Evolutionary conservation across 2,797 vertebrate species (phyloP).

Genomic region (Monodelphis domestica): DNA sequence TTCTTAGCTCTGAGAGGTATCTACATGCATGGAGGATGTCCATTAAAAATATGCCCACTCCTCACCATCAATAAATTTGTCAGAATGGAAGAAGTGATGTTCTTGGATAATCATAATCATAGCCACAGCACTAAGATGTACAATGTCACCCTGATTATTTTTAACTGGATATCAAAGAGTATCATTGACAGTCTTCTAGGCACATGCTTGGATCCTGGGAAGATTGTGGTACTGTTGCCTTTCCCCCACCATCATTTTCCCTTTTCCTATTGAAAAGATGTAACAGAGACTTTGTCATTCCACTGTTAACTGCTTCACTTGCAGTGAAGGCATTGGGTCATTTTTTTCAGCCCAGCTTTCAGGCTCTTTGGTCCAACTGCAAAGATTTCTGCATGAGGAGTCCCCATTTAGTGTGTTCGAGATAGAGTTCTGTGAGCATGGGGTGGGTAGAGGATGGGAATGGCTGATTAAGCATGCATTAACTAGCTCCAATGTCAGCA

Average conservation of each 20-base stretch:
- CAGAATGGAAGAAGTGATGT: background rate
- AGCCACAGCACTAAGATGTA: background rate
- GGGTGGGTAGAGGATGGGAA: background rate
- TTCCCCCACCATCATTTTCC: background rate
- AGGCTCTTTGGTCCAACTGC: background rate
- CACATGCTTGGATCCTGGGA: background rate
- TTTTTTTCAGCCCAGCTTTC: constrained; percentile 14
- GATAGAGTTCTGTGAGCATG: constrained; percentile 33
- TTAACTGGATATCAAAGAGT: background rate
- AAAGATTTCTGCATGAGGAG: constrained; percentile 29
- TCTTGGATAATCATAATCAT: background rate
- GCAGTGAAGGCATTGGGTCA: background rate
- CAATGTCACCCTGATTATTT: background rate
- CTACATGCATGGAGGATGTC: background rate
- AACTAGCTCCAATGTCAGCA: constrained; percentile 29
- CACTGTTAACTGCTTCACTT: background rate
- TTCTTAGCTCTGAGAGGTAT: background rate
- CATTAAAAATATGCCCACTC: background rate
- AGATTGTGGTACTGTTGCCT: background rate
- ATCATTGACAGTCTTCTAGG: background rate
- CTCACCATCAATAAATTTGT: background rate
- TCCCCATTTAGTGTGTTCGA: constrained; percentile 36
- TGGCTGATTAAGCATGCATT: constrained; percentile 22
- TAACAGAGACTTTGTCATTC: background rate
- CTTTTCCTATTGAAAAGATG: background rate